Percentiles rank a stretch among this genome's conserved stretches.
phyloP scores from a whole-genome alignment of 2,113 vertebrate genomes.

The Ceyx margarethae region DNA sequence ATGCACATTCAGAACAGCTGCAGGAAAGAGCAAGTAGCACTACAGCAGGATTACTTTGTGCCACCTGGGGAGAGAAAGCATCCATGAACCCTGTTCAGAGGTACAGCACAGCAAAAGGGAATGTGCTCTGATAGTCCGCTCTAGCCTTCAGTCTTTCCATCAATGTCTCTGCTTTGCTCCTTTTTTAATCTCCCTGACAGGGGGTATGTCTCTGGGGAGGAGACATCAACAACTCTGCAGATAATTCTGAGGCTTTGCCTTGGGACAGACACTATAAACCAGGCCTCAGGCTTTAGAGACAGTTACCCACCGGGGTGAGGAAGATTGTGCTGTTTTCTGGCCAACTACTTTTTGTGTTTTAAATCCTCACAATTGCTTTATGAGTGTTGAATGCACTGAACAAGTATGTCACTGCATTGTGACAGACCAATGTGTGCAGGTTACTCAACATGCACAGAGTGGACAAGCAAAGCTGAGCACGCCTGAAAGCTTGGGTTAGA shows the following conservation, averaged over 20 bases:
- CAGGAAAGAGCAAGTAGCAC: background rate
- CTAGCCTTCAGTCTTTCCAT: background rate
- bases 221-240: background rate
- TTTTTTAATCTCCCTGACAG: background rate
- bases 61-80: fast-evolving
- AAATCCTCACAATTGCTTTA: background rate
- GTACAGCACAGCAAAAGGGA: background rate
- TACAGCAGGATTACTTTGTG: background rate
- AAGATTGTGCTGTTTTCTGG: background rate
- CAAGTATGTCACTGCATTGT: background rate
- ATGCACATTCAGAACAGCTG: background rate
- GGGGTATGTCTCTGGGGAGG: background rate
- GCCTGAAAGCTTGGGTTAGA: fast-evolving
- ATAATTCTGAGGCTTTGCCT: fast-evolving
- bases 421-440: background rate
- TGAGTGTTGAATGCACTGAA: background rate
- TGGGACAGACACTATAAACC: background rate
- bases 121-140: background rate
- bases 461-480: background rate
- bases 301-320: background rate
- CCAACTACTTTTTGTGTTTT: background rate
- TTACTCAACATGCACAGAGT: background rate
- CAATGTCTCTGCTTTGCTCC: background rate
- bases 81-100: background rate
- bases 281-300: background rate